phyloP scores from a whole-genome alignment of 2,888 invertebrate genomes.

The Phalera bucephala region DNA sequence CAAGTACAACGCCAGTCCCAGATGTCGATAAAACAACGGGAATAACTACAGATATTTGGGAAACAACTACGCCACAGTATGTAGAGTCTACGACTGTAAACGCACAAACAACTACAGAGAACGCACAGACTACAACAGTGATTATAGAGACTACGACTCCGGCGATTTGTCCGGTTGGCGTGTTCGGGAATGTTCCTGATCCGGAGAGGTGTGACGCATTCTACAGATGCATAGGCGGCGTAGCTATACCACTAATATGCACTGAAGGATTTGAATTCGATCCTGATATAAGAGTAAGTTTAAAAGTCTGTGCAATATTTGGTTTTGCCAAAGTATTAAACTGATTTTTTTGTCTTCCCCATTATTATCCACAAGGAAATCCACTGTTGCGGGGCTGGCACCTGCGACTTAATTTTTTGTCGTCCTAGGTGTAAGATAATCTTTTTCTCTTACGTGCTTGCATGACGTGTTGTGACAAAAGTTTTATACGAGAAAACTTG shows the following conservation, averaged over 20 bases:
- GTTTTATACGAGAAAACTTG: too few species aligned
- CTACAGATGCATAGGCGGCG: constrained; percentile 16
- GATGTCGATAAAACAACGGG: too few species aligned
- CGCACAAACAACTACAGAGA: background rate
- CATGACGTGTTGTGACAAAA: too few species aligned
- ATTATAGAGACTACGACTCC: background rate
- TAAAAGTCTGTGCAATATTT: too few species aligned
- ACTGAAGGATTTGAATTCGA: background rate
- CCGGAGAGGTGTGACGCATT: constrained; percentile 16
- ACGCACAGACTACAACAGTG: too few species aligned
- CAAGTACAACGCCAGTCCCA: background rate
- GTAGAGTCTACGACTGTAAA: constrained; percentile 1
- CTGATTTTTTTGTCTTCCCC: too few species aligned
- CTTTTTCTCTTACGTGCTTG: too few species aligned
- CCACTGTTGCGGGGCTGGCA: too few species aligned
- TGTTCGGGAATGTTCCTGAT: constrained; percentile 14
- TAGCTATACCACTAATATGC: constrained; percentile 5
- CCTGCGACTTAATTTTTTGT: too few species aligned
- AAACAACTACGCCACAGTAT: background rate
- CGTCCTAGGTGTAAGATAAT: too few species aligned
- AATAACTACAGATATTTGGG: background rate
- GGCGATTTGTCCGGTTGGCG: constrained; percentile 6
- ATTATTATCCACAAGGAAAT: too few species aligned
- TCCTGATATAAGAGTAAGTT: constrained; percentile 4
- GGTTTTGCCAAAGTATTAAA: too few species aligned